These are phyloP conservation scores for Luehdorfia chinensis DNA, from an alignment of 1,140 invertebrate species.

Conservation along the genomic window DNA sequence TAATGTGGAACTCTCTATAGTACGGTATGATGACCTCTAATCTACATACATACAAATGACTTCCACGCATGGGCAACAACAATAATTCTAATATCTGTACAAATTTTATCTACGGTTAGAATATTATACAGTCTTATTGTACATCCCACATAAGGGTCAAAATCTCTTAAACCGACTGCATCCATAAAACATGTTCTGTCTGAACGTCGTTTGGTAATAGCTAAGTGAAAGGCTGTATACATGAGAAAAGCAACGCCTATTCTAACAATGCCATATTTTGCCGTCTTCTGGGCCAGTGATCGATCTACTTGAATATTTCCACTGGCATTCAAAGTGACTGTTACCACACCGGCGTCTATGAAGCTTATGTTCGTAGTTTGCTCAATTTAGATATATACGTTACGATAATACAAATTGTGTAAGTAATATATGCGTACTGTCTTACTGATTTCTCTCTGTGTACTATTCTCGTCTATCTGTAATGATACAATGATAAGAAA, in stretches of 20 bases:
- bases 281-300: slow-evolving; percentile 65
- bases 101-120: slow-evolving; percentile 12
- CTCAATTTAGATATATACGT: slow-evolving; percentile 20
- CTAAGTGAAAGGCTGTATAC: slow-evolving; percentile 68
- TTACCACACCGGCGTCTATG: slow-evolving; percentile 23
- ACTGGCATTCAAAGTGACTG: slow-evolving; percentile 46
- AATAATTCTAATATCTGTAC: slow-evolving; percentile 53
- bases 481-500: no score
- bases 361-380: slow-evolving; percentile 6
- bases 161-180: slow-evolving; percentile 8
- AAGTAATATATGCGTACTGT: not conserved
- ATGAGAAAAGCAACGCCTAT: slow-evolving; percentile 69
- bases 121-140: slow-evolving; percentile 5
- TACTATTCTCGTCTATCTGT: no score
- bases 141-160: slow-evolving; percentile 15
- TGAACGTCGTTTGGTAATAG: slow-evolving; percentile 58
- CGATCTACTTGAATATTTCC: slow-evolving; percentile 65
- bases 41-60: slow-evolving; percentile 71
- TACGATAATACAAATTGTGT: slow-evolving; percentile 4
- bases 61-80: slow-evolving; percentile 69
- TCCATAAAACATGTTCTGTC: slow-evolving; percentile 22
- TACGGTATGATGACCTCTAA: slow-evolving; percentile 70
- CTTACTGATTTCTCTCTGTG: not conserved
- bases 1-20: slow-evolving; percentile 43
- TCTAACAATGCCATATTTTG: slow-evolving; percentile 70